Evolutionary conservation across 2,888 invertebrate species (phyloP), one percentile per base, ranked within the genome.

Genomic region (Podabrus alpinus): DNA sequence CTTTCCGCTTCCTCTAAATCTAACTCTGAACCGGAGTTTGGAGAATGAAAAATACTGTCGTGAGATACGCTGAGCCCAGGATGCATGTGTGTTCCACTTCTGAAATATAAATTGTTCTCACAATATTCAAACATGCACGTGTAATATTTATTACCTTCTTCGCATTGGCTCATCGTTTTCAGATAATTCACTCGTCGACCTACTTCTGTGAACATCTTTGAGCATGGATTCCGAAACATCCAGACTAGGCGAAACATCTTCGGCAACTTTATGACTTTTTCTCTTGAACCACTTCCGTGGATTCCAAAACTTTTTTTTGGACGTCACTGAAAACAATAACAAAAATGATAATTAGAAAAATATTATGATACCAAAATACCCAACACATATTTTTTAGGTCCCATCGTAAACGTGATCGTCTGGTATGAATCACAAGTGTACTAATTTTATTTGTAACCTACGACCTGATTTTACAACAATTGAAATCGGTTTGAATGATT

Each of bases 21-120:
- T 74, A 87, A 83, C 79, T 88, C 88, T 11, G 88, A 88, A 59
- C 86, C 88, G 21, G 88, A 92, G 70, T 91, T 90, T 17, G 91
- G 89, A 84, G 94, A 95, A 71, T 95, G 94, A 89, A 97, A 97
- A 83, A 97, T 94, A 80, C 96, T 96, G 89, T 97, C 96, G 88
- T 96, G 96, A 17, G 96, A 96, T 83, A 96, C 94, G 77, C 96
- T 96, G 82, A 96, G 90, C 68, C 89, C 89, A 60, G 88, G 86
- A 77, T 87, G 86, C 86, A 87, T 86, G 29, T 86, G 85, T 17
- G 85, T 83, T 15, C 87, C 86, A 79, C 87, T 88, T 81, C 88
- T 88, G 78, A 64, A 82, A 79, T 45, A 45, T 45, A 45, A 45
- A 45, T 45, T 45, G 45, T 45, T 45, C n/a, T 17, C 19, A 68